These are phyloP conservation scores for Lasioglossum villosulum DNA, from an alignment of 2,888 invertebrate species.

Conservation along the genomic window DNA sequence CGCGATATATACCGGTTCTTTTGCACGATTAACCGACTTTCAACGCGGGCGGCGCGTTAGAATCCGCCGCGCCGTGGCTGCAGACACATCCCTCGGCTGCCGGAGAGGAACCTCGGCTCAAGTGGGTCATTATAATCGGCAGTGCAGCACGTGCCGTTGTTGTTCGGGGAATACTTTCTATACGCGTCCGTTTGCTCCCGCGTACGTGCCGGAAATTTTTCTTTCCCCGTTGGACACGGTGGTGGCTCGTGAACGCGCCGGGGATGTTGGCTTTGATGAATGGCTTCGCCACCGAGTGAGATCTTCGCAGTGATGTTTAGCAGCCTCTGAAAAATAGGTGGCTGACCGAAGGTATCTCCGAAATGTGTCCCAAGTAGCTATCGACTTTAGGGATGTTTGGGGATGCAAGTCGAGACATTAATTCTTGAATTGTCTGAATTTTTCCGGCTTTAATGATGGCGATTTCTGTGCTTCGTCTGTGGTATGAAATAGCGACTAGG, in stretches of 20 bases:
- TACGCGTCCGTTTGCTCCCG: not conserved
- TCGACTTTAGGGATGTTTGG: not conserved
- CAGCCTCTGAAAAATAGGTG: not conserved
- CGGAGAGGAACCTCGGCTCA: not conserved
- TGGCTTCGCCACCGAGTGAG: not conserved
- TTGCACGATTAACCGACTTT: conserved; percentile 65
- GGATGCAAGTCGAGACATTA: not conserved
- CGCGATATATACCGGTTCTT: conserved; percentile 68
- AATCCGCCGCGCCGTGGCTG: not conserved
- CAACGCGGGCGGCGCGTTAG: not conserved
- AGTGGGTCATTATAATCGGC: conserved; percentile 15
- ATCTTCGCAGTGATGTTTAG: not conserved
- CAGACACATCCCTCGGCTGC: not conserved
- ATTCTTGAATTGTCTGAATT: no score
- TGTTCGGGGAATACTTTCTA: not conserved
- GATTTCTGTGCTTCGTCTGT: not conserved
- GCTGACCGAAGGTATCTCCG: not conserved
- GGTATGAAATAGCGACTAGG: not conserved
- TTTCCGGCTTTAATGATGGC: not conserved
- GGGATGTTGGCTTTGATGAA: conserved; percentile 14
- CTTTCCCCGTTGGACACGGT: not conserved
- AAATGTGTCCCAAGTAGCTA: no score
- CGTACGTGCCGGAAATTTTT: not conserved
- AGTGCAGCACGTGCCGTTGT: not conserved
- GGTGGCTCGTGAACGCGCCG: not conserved